A percentile compares a stretch with the other conserved stretches of the same genome.
Evolutionary conservation across 1,140 invertebrate species (phyloP).

Genomic region (Dinothrombium tinctorium): DNA sequence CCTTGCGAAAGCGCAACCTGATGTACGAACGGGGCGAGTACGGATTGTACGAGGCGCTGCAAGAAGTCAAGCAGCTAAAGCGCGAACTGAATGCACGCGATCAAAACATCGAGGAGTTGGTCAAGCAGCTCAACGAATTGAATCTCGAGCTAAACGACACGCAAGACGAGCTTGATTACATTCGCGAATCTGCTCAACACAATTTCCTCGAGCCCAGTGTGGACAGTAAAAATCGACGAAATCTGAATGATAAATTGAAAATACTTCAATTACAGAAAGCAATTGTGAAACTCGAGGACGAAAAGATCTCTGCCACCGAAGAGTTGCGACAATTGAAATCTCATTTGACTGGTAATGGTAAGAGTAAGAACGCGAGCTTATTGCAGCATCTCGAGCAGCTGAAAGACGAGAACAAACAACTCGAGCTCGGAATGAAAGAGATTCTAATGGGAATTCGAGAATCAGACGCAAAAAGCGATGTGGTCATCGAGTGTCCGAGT

Average conservation of each 20-base stretch:
- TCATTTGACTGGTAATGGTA: background rate
- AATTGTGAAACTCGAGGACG: conserved; percentile 6
- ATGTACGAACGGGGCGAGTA: conserved; percentile 35
- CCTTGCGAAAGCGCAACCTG: background rate
- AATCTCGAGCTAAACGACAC: conserved; percentile 3
- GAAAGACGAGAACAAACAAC: conserved; percentile 10
- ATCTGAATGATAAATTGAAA: background rate
- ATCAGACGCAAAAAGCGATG: conserved; percentile 5
- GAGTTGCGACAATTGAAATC: background rate
- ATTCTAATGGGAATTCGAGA: conserved; percentile 8
- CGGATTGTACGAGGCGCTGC: conserved; percentile 34
- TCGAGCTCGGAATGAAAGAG: conserved; percentile 14
- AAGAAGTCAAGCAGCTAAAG: conserved; percentile 36
- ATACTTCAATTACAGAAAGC: conserved; percentile 1
- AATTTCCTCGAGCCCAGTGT: too few species aligned
- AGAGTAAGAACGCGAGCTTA: conserved; percentile 3
- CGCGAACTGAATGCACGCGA: conserved; percentile 31
- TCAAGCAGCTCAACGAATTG: conserved; percentile 4
- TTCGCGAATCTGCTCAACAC: too few species aligned
- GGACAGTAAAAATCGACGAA: background rate
- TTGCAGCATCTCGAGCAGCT: conserved; percentile 1
- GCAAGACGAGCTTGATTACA: conserved; percentile 1
- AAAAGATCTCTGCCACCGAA: conserved; percentile 5
- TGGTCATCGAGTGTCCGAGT: conserved; percentile 14
- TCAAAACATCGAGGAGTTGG: background rate